Percentiles rank a stretch among this genome's conserved stretches.
Evolutionary conservation across 2,888 invertebrate genomes (phyloP).

Genomic region (Ophion ventricosus): DNA sequence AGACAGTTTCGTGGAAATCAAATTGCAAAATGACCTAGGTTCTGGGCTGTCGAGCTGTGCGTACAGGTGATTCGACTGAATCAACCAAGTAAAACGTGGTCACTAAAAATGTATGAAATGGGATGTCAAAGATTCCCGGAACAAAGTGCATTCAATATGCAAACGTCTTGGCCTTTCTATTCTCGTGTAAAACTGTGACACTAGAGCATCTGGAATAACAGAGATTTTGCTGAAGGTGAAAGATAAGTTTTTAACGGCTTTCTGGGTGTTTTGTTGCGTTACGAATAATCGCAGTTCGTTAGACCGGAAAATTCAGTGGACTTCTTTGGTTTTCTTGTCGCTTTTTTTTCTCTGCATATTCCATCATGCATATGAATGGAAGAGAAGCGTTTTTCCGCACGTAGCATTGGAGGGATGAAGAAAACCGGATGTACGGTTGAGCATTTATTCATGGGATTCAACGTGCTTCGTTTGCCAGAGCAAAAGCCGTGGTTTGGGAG

Average conservation of each 20-base stretch:
- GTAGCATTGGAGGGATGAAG: constrained; percentile 45
- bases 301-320: constrained; percentile 66
- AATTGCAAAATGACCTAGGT: background rate
- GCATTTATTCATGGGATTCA: constrained; percentile 68
- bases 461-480: constrained; percentile 66
- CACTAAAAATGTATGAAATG: constrained; percentile 2
- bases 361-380: constrained; percentile 79
- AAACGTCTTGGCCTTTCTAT: background rate
- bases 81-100: constrained; percentile 19
- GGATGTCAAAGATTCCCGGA: constrained; percentile 5
- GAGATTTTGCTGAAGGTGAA: constrained; percentile 24
- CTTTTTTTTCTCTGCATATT: constrained; percentile 70
- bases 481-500: constrained; percentile 48
- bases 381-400: constrained; percentile 67
- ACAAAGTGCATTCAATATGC: background rate
- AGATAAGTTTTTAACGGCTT: constrained; percentile 48
- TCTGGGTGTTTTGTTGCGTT: constrained; percentile 45
- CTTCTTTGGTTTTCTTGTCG: constrained; percentile 51
- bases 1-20: background rate
- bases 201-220: background rate
- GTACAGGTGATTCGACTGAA: constrained; percentile 4
- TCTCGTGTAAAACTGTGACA: background rate
- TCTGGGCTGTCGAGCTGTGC: background rate
- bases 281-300: constrained; percentile 77
- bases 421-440: constrained; percentile 66